phyloP scores from a whole-genome alignment of 2,797 vertebrate genomes.

The Schizothorax lantsangensis region DNA sequence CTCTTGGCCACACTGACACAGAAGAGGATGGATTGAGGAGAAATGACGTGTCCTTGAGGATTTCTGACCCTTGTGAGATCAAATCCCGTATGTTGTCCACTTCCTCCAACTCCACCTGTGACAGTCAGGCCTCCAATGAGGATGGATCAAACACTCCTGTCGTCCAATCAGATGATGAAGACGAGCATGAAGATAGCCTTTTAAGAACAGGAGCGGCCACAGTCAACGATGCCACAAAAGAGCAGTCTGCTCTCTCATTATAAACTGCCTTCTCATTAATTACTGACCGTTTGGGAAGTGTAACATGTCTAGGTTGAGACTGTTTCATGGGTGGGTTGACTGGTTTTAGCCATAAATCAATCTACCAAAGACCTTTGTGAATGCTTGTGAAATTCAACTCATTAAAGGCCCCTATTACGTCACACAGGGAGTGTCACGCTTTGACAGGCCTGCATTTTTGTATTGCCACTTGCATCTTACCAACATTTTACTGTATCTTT shows the following conservation, averaged over 20 bases:
- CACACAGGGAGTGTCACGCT: slow-evolving; percentile 6
- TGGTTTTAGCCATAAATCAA: slow-evolving; percentile 22
- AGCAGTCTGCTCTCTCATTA: slow-evolving; percentile 47
- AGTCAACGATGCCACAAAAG: slow-evolving; percentile 51
- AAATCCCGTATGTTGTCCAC: slow-evolving; percentile 87
- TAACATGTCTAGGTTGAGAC: slow-evolving; percentile 27
- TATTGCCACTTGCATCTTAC: neutral
- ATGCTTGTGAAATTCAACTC: slow-evolving; percentile 11
- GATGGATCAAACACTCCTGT: slow-evolving; percentile 81
- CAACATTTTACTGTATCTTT: neutral
- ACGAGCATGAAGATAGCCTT: slow-evolving; percentile 72
- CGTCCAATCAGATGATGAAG: slow-evolving; percentile 84
- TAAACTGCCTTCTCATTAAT: slow-evolving; percentile 38
- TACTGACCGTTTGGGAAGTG: slow-evolving; percentile 14
- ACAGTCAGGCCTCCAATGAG: slow-evolving; percentile 83
- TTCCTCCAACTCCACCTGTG: slow-evolving; percentile 85
- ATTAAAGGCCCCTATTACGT: neutral
- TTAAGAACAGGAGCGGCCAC: slow-evolving; percentile 55
- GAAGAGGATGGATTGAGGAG: slow-evolving; percentile 65
- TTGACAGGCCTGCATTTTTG: slow-evolving; percentile 15
- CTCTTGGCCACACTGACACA: slow-evolving; percentile 3
- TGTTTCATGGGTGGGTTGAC: slow-evolving; percentile 35
- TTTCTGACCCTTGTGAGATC: slow-evolving; percentile 73
- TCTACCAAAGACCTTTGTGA: slow-evolving; percentile 36
- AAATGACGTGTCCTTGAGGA: slow-evolving; percentile 80